Conservation (phyloP, 2,888 invertebrate species). For the Bellardia bayeri region DNA sequence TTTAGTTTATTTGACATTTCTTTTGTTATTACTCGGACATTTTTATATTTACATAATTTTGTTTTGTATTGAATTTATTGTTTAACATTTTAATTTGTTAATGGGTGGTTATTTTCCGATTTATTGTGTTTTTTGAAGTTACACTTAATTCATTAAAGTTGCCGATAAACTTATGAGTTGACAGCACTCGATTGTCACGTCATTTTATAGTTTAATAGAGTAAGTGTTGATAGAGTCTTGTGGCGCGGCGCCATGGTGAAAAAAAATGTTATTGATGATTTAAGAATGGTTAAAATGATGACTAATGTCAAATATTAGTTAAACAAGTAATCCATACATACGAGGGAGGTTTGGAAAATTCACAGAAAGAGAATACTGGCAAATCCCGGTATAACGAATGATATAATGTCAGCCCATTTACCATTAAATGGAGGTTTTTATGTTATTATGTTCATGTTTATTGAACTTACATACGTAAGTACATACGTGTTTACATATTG, state of each 20-base stretch:
- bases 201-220: constrained; percentile 13
- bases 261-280: constrained; percentile 12
- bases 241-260: constrained; percentile 30
- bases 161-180: neutral
- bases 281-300: constrained; percentile 16
- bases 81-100: constrained; percentile 20
- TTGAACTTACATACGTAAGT: too few species aligned
- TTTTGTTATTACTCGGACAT: constrained; percentile 9
- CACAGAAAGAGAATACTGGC: too few species aligned
- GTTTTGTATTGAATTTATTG: neutral
- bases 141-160: constrained; percentile 5
- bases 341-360: too few species aligned
- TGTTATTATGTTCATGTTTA: too few species aligned
- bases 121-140: neutral
- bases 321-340: neutral
- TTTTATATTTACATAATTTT: neutral
- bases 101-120: constrained; percentile 8
- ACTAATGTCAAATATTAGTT: constrained; percentile 15
- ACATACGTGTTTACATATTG: too few species aligned
- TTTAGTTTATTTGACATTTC: constrained; percentile 3
- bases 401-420: too few species aligned
- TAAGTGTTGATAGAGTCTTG: neutral
- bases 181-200: neutral
- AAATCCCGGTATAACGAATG: too few species aligned
- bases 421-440: too few species aligned